Conservation (phyloP, 2,113 vertebrate species). For the Phycodurus eques region DNA sequence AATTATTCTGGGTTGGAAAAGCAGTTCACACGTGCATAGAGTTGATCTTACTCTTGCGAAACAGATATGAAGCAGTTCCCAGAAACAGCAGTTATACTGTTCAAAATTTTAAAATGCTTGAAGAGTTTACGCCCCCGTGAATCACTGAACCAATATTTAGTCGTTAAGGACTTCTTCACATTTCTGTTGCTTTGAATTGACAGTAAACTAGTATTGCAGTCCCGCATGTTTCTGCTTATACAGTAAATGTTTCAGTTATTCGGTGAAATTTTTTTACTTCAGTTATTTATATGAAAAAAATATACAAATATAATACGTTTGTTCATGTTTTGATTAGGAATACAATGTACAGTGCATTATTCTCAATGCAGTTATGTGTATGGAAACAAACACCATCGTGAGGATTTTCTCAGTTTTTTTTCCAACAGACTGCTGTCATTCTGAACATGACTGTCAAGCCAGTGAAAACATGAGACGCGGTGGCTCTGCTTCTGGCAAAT, state of each 20-base stretch:
- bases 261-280: no score
- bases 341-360: background rate
- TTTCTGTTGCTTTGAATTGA: background rate
- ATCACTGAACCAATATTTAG: background rate
- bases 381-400: background rate
- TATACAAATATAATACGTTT: background rate
- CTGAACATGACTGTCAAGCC: background rate
- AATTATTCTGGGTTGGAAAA: background rate
- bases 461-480: slow-evolving; percentile 17
- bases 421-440: background rate
- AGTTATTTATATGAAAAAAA: no score
- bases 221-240: background rate
- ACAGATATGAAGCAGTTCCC: no score
- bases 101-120: no score
- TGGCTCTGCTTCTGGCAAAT: slow-evolving; percentile 16
- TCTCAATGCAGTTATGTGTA: background rate
- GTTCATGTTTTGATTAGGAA: background rate
- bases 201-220: background rate
- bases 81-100: no score
- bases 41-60: background rate
- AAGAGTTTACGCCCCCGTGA: no score
- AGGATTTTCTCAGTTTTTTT: background rate
- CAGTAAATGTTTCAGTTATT: background rate
- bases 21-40: background rate
- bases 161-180: background rate